Conservation (phyloP, 2,888 invertebrate genomes). For the Mythimna vitellina region DNA sequence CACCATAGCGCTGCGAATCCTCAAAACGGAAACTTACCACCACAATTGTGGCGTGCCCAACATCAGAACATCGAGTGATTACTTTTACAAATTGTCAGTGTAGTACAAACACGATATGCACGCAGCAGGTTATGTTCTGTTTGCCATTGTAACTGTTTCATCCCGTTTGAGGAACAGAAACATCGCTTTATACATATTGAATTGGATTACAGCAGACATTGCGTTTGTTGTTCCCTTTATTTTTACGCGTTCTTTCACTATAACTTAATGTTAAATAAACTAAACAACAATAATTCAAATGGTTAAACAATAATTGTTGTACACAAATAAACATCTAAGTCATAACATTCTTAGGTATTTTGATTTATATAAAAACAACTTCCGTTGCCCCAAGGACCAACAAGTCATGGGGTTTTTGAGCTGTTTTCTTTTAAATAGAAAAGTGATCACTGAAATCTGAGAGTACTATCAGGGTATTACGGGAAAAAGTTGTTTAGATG, state of each 20-base stretch:
- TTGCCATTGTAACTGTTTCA: conserved; percentile 11
- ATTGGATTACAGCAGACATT: conserved; percentile 1
- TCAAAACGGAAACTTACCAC: no score
- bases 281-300: no score
- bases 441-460: not conserved
- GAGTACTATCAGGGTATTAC: not conserved
- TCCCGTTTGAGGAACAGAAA: conserved; percentile 4
- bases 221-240: not conserved
- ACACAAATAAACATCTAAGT: no score
- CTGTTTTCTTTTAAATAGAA: no score
- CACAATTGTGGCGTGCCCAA: no score
- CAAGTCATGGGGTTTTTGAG: no score
- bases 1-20: no score
- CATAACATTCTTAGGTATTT: not conserved
- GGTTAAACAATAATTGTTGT: no score
- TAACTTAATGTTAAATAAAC: no score
- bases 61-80: not conserved
- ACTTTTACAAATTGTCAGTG: not conserved
- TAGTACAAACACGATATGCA: not conserved
- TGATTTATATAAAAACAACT: not conserved
- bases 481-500: no score
- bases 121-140: not conserved
- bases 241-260: not conserved
- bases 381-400: no score
- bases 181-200: conserved; percentile 9